phyloP scores from a whole-genome alignment of 23 tunicate species.

The Styela clava region DNA sequence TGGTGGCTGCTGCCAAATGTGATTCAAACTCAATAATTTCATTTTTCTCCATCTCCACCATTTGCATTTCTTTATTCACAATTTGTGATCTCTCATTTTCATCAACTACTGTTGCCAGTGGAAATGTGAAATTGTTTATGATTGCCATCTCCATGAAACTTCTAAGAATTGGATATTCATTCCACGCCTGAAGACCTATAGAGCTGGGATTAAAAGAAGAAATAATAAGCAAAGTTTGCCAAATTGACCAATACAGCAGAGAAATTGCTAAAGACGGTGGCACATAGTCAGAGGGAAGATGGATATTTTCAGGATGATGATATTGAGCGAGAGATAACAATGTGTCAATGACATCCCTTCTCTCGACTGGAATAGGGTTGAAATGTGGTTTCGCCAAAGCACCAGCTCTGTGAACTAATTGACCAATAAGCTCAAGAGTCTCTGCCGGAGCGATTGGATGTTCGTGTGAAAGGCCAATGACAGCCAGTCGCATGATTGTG shows the following conservation, averaged over 20 bases:
- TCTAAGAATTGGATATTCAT: slow-evolving; percentile 65
- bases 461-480: slow-evolving; percentile 51
- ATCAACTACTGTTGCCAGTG: slow-evolving; percentile 76
- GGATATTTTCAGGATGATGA: slow-evolving; percentile 75
- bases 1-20: slow-evolving; percentile 89
- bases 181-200: slow-evolving; percentile 82
- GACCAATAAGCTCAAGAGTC: slow-evolving; percentile 58
- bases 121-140: slow-evolving; percentile 64
- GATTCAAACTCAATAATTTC: slow-evolving; percentile 86
- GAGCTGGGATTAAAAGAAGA: slow-evolving; percentile 56
- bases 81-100: slow-evolving; percentile 49
- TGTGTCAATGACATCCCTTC: slow-evolving; percentile 66
- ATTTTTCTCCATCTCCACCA: slow-evolving; percentile 74
- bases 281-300: slow-evolving; percentile 57
- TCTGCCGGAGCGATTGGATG: slow-evolving; percentile 71
- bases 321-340: slow-evolving; percentile 59
- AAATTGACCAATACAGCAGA: slow-evolving; percentile 57
- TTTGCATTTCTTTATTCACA: slow-evolving; percentile 67
- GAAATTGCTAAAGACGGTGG: slow-evolving; percentile 82
- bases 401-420: slow-evolving; percentile 68
- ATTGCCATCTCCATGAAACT: slow-evolving; percentile 88
- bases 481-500: slow-evolving; percentile 62
- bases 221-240: slow-evolving; percentile 53
- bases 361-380: slow-evolving; percentile 47
- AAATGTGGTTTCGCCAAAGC: slow-evolving; percentile 31